Evolutionary conservation across 1,140 invertebrate genomes (phyloP).

Genomic region (Harpegnathos saltator): DNA sequence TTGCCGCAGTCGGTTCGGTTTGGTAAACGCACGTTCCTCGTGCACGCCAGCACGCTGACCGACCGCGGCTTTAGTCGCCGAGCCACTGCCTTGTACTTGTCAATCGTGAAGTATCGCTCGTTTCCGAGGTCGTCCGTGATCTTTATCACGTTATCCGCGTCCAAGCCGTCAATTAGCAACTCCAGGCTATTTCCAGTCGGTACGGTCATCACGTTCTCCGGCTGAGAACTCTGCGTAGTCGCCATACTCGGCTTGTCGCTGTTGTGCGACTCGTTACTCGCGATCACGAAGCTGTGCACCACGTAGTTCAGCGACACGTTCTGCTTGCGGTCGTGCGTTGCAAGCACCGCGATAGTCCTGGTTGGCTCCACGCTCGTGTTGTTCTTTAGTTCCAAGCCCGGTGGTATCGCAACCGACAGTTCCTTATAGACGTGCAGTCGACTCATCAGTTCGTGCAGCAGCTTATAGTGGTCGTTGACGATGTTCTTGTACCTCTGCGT

Average conservation of each 20-base stretch:
- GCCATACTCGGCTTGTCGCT: conserved; percentile 13
- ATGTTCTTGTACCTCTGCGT: conserved; percentile 26
- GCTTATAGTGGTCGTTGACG: conserved; percentile 27
- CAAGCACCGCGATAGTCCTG: background rate
- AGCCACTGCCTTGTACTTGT: conserved; percentile 70
- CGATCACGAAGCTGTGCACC: conserved; percentile 58
- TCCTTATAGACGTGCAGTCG: conserved; percentile 49
- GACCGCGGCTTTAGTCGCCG: conserved; percentile 65
- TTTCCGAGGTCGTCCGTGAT: conserved; percentile 73
- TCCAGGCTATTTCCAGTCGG: background rate
- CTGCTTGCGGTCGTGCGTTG: background rate
- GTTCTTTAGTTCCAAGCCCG: background rate
- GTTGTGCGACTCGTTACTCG: conserved; percentile 42
- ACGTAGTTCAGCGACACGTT: conserved; percentile 66
- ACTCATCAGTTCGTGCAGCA: conserved; percentile 52
- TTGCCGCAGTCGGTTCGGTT: conserved; percentile 85
- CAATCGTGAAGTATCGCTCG: conserved; percentile 75
- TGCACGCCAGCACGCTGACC: conserved; percentile 84
- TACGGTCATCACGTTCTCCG: background rate
- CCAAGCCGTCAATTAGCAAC: conserved; percentile 30
- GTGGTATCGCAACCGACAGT: conserved; percentile 10
- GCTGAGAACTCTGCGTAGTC: background rate
- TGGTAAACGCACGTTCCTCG: conserved; percentile 82
- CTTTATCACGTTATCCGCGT: conserved; percentile 69
- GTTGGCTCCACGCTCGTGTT: background rate